Evolutionary conservation across 2,888 invertebrate genomes (phyloP).

Genomic region (Hypercompe scribonia): DNA sequence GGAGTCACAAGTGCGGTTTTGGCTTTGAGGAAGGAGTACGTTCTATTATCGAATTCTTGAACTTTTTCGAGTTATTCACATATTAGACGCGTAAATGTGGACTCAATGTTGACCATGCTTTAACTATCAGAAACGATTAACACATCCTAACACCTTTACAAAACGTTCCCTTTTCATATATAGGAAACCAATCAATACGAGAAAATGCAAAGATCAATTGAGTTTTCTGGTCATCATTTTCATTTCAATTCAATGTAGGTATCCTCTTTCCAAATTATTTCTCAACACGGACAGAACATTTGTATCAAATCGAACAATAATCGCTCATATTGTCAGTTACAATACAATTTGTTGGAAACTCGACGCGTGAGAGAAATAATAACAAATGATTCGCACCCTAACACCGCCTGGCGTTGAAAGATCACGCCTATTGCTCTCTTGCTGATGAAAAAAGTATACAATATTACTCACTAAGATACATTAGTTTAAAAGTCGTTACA

Average conservation of each 20-base stretch:
- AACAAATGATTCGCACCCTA: slow-evolving; percentile 86
- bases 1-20: too few relatives aligned
- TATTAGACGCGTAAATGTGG: neutral
- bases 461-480: slow-evolving; percentile 53
- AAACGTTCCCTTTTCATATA: neutral
- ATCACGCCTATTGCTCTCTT: slow-evolving; percentile 85
- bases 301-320: slow-evolving; percentile 83
- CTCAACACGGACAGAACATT: slow-evolving; percentile 63
- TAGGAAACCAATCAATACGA: too few relatives aligned
- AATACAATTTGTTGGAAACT: slow-evolving; percentile 85
- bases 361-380: slow-evolving; percentile 85
- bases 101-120: neutral
- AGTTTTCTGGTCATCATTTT: neutral
- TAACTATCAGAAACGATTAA: neutral
- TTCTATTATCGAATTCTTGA: neutral
- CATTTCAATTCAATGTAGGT: neutral
- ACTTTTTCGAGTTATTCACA: neutral
- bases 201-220: neutral
- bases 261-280: slow-evolving; percentile 36
- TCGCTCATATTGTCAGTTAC: slow-evolving; percentile 86
- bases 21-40: too few relatives aligned
- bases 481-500: slow-evolving; percentile 39
- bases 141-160: neutral
- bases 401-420: slow-evolving; percentile 86
- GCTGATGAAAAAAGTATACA: slow-evolving; percentile 80